Evolutionary conservation across 2,797 vertebrate genomes (phyloP).

Genomic region (Spondyliosoma cantharus): DNA sequence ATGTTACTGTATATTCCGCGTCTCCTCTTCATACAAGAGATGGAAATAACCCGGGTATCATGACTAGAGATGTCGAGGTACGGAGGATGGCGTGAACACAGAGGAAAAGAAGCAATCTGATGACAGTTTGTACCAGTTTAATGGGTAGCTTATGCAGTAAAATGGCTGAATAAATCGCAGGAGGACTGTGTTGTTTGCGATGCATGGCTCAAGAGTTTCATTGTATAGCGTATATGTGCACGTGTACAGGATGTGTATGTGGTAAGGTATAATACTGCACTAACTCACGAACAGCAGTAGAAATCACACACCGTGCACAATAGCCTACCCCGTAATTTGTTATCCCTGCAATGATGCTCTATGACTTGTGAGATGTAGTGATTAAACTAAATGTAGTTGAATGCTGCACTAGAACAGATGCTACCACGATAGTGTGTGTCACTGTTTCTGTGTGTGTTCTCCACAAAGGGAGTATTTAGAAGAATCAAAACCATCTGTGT

Average conservation of each 20-base stretch:
- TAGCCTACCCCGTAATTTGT: constrained; percentile 6
- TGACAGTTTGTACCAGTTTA: constrained; percentile 1
- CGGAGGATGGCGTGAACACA: constrained; percentile 16
- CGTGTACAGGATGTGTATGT: not conserved
- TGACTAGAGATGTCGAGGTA: constrained; percentile 10
- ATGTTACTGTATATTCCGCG: constrained; percentile 18
- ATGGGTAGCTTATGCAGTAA: not conserved
- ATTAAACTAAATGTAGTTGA: constrained; percentile 30
- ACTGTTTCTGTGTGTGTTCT: not conserved
- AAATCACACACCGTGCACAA: constrained; percentile 9
- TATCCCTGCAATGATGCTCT: constrained; percentile 20
- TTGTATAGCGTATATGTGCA: not conserved
- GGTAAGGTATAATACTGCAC: constrained; percentile 12
- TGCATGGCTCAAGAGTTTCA: constrained; percentile 14
- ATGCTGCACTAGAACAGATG: constrained; percentile 27
- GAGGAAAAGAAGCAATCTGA: constrained; percentile 6
- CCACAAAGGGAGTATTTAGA: not conserved
- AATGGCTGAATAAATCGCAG: not conserved
- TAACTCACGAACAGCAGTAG: constrained; percentile 11
- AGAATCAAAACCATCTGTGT: not conserved
- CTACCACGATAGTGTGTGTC: not conserved
- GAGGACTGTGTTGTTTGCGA: constrained; percentile 12
- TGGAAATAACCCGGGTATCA: constrained; percentile 31
- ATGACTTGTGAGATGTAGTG: constrained; percentile 17
- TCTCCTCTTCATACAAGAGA: constrained; percentile 12